phyloP scores from a whole-genome alignment of 2,797 vertebrate genomes.

The Momotus momota region DNA sequence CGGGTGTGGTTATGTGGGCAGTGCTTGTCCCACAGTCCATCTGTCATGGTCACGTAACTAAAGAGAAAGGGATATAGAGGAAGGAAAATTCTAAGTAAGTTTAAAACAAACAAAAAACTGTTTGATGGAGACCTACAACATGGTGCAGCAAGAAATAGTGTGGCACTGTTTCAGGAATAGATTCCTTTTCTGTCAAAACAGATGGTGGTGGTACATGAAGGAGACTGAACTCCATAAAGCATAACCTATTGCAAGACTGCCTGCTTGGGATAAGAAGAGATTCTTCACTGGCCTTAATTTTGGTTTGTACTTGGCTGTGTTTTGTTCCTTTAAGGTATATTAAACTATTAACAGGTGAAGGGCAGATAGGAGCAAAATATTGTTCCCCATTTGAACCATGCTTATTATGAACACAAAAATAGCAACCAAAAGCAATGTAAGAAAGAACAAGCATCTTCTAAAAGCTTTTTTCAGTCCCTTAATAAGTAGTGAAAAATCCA shows the following conservation, averaged over 20 bases:
- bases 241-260: not conserved
- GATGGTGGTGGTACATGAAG: not conserved
- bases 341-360: not conserved
- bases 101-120: not conserved
- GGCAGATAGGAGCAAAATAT: not conserved
- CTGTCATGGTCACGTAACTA: not conserved
- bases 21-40: not conserved
- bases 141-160: not conserved
- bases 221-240: not conserved
- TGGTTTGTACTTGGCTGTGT: not conserved
- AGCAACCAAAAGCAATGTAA: not conserved
- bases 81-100: not conserved
- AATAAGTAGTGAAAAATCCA: not conserved
- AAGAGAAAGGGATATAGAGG: not conserved
- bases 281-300: not conserved
- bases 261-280: not conserved
- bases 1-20: not conserved
- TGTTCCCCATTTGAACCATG: not conserved
- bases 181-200: not conserved
- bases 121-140: not conserved
- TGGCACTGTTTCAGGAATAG: not conserved
- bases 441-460: not conserved
- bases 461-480: not conserved
- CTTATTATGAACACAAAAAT: not conserved
- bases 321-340: not conserved